Evolutionary conservation across 2,113 vertebrate genomes (phyloP), one percentile per base, ranked within the genome.

Genomic region (Vireo altiloquus): DNA sequence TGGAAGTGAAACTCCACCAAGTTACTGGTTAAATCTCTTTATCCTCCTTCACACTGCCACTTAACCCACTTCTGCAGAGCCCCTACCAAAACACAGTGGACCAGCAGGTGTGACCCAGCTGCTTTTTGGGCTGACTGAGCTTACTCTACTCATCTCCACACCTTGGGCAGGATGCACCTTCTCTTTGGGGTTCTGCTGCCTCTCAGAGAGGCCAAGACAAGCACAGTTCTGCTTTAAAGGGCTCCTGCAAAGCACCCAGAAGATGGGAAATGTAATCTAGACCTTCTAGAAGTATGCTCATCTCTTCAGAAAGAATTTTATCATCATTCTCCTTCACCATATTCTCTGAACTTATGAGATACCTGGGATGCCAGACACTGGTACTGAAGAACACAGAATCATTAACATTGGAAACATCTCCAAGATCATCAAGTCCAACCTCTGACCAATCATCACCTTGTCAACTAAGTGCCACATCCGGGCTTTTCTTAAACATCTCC

Each of bases 241-340:
- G 27, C 17, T 82, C 31, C 63, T 61, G 18, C 35, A 87, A 90
- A 76, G 35, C 57, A 87, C 47, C 12, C 39, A 82, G 49, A 64
- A 13, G 39, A 85, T 0, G 15, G 21, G 28, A 2, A 47, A 75
- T 0, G 5, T 57, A 47, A 81, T 12, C 0, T 0, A 87, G 23
- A 60, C 22, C 31, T 84, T 74, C 52, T 16, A 24, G 68, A 68
- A 87, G 30, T 49, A 53, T 0, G 0, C 7, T 15, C 1, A 0
- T 19, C 33, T 13, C 35, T 66, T 19, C 19, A 75, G 10, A 66
- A 66, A 13, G 30, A 46, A 65, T 59, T 77, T 33, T n/a, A 75
- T 33, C 31, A 70, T 77, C 21, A 13, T 52, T 70, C 24, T 70
- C 37, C 46, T 60, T 50, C 47, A 66, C 25, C 4, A 9, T 16